phyloP scores from a whole-genome alignment of 2,888 invertebrate genomes.

The Euzophera pinguis region DNA sequence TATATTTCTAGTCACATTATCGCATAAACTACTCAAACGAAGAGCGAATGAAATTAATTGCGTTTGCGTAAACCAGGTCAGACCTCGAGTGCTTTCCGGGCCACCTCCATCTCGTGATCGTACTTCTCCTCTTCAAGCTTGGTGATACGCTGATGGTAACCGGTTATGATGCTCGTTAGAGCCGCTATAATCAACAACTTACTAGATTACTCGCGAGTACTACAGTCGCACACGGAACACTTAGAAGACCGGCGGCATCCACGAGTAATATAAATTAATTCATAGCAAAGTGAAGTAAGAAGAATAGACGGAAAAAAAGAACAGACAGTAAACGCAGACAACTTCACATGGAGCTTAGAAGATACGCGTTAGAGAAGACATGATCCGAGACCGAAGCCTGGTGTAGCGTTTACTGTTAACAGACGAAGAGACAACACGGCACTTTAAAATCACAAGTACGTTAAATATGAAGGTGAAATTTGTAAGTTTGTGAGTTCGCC shows the following conservation, averaged over 20 bases:
- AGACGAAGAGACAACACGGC: conserved; percentile 66
- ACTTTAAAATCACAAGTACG: conserved; percentile 61
- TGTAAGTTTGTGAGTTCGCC: conserved; percentile 69
- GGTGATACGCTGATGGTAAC: conserved; percentile 90
- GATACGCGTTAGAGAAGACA: conserved; percentile 59
- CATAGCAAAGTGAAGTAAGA: conserved; percentile 48
- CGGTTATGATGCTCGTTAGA: conserved; percentile 85
- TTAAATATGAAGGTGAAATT: conserved; percentile 58
- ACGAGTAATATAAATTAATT: conserved; percentile 46
- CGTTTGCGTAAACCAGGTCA: conserved; percentile 72
- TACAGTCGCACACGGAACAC: conserved; percentile 24
- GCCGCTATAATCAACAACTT: conserved; percentile 78
- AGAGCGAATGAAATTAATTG: conserved; percentile 55
- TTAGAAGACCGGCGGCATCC: conserved; percentile 34
- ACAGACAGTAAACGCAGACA: conserved; percentile 54
- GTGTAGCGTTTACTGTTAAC: conserved; percentile 56
- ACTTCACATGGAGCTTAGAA: conserved; percentile 64
- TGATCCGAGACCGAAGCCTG: conserved; percentile 40
- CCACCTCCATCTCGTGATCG: conserved; percentile 98
- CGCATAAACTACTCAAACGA: conserved; percentile 73
- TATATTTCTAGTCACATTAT: conserved; percentile 72
- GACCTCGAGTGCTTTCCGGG: conserved; percentile 98
- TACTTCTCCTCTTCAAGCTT: conserved; percentile 95
- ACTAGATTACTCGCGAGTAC: conserved; percentile 47
- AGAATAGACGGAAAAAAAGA: conserved; percentile 54